A percentile compares a stretch with the other conserved stretches of the same genome.
Evolutionary conservation across 1,140 invertebrate genomes (phyloP).

Genomic region (Acyrthosiphon pisum): DNA sequence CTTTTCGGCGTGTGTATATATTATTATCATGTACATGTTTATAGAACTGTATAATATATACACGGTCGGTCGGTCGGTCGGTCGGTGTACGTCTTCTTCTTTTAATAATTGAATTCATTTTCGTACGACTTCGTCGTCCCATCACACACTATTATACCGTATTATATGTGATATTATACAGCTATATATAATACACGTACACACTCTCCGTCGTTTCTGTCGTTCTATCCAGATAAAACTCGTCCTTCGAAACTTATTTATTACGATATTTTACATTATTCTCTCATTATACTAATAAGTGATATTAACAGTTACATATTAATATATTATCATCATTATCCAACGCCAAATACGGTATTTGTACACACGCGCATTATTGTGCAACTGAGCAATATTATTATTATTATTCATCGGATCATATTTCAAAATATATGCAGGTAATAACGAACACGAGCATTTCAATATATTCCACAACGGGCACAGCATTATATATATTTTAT

Average conservation of each 20-base stretch:
- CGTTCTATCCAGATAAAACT: not conserved
- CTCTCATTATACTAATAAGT: not conserved
- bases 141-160: not conserved
- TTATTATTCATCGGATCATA: not conserved
- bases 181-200: too few relatives aligned
- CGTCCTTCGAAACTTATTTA: not conserved
- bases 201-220: not conserved
- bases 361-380: not conserved
- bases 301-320: not conserved
- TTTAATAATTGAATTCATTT: conserved; percentile 19
- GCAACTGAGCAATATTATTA: not conserved
- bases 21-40: not conserved
- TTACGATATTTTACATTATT: not conserved
- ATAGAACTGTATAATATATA: not conserved
- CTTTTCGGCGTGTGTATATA: not conserved
- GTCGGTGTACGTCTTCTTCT: not conserved
- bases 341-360: too few relatives aligned
- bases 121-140: not conserved
- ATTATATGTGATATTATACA: not conserved
- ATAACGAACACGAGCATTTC: not conserved
- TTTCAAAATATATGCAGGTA: not conserved
- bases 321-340: too few relatives aligned
- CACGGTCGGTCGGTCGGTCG: too few relatives aligned
- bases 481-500: too few relatives aligned
- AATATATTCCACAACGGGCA: not conserved